Evolutionary conservation across 1,140 invertebrate genomes (phyloP).

Genomic region (Leptinotarsa defecta): DNA sequence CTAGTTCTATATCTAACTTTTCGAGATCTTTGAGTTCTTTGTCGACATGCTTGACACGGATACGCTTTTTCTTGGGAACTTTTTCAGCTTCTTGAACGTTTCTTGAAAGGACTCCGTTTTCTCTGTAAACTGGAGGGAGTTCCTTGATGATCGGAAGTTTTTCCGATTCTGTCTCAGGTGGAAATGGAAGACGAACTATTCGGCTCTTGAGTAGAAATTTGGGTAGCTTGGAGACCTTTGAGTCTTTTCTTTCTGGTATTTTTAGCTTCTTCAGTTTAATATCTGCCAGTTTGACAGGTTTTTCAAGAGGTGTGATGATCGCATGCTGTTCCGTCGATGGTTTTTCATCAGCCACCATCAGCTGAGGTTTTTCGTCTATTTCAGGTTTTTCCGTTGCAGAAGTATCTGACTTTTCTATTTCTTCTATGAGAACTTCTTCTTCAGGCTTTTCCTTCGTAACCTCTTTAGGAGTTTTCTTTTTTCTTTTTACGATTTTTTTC

Average conservation of each 20-base stretch:
- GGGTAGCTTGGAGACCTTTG: slow-evolving; percentile 62
- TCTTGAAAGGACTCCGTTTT: slow-evolving; percentile 70
- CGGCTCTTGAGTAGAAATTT: slow-evolving; percentile 70
- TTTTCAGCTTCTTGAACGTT: slow-evolving; percentile 73
- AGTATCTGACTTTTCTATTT: background rate
- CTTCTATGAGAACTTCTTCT: background rate
- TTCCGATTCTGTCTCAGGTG: slow-evolving; percentile 57
- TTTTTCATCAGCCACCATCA: slow-evolving; percentile 24
- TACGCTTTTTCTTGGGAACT: slow-evolving; percentile 60
- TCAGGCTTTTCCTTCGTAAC: slow-evolving; percentile 2
- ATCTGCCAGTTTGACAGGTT: slow-evolving; percentile 37
- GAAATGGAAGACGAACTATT: slow-evolving; percentile 65
- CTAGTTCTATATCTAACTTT: slow-evolving; percentile 63
- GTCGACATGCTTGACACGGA: slow-evolving; percentile 61
- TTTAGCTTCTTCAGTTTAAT: slow-evolving; percentile 43
- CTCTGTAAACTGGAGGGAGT: slow-evolving; percentile 59
- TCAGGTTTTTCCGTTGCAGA: slow-evolving; percentile 5
- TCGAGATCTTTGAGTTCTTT: slow-evolving; percentile 65
- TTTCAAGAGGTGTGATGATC: slow-evolving; percentile 29
- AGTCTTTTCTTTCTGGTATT: slow-evolving; percentile 63
- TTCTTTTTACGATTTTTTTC: slow-evolving; percentile 37
- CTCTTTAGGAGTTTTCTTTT: slow-evolving; percentile 30
- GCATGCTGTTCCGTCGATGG: slow-evolving; percentile 36
- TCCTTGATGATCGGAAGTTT: slow-evolving; percentile 59
- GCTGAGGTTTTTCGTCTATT: slow-evolving; percentile 27